These are phyloP conservation scores for Crocallis elinguaria DNA, from an alignment of 2,888 invertebrate species.

Conservation along the genomic window DNA sequence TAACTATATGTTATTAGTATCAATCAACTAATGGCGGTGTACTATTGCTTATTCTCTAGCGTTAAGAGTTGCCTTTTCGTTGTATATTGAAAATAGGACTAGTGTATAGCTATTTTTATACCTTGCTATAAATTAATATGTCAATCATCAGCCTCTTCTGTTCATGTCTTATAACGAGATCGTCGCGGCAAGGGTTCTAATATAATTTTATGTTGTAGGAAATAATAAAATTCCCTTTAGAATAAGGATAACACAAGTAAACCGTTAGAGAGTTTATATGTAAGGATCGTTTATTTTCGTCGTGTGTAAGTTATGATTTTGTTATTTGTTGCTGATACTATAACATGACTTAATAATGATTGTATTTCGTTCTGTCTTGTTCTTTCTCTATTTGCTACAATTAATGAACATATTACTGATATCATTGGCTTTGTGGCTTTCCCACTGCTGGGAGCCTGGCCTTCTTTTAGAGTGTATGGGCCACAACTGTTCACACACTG, in stretches of 20 bases:
- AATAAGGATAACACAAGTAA: slow-evolving; percentile 69
- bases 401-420: neutral
- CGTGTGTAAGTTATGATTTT: slow-evolving; percentile 41
- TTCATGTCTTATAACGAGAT: neutral
- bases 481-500: neutral
- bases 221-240: slow-evolving; percentile 75
- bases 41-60: too few relatives aligned
- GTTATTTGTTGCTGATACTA: slow-evolving; percentile 29
- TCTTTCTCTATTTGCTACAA: neutral
- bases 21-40: too few relatives aligned
- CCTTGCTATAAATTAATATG: neutral
- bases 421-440: too few relatives aligned
- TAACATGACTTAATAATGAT: neutral
- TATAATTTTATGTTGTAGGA: slow-evolving; percentile 75
- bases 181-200: slow-evolving; percentile 50
- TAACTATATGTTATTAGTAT: too few relatives aligned
- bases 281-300: slow-evolving; percentile 60
- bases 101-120: slow-evolving; percentile 17
- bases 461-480: too few relatives aligned
- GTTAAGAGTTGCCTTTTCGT: too few relatives aligned
- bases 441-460: too few relatives aligned
- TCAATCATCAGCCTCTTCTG: slow-evolving; percentile 2
- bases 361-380: neutral
- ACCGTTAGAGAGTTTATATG: slow-evolving; percentile 58
- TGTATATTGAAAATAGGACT: too few relatives aligned